phyloP scores from a whole-genome alignment of 2,888 invertebrate genomes.

The Agriotes lineatus region DNA sequence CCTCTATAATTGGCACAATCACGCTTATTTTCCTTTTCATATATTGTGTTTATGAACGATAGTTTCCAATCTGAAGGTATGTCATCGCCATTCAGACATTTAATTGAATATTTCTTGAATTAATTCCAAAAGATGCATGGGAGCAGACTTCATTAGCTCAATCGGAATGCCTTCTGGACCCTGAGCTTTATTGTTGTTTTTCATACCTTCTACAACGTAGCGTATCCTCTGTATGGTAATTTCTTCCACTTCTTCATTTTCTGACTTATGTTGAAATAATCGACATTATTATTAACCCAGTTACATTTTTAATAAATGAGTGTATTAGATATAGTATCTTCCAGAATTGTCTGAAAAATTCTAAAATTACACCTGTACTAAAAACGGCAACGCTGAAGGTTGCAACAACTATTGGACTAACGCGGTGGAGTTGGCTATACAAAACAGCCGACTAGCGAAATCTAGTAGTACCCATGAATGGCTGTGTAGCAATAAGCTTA shows the following conservation, averaged over 20 bases:
- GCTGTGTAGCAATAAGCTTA: no score
- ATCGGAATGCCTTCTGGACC: neutral
- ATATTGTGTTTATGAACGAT: neutral
- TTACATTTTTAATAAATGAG: no score
- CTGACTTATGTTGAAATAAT: no score
- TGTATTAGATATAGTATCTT: no score
- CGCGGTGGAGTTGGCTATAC: no score
- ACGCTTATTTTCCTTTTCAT: neutral
- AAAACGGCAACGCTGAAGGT: no score
- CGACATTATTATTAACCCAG: no score
- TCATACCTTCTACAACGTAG: neutral
- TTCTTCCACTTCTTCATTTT: neutral
- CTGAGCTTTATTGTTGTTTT: neutral
- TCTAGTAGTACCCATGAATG: no score
- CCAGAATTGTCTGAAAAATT: no score
- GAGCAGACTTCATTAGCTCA: neutral
- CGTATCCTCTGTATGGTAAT: neutral
- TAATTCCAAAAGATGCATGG: neutral
- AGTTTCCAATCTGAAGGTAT: neutral
- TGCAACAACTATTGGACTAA: no score
- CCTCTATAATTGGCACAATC: neutral
- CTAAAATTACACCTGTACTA: no score
- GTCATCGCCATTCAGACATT: neutral
- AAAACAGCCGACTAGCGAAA: no score
- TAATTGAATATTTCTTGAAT: neutral